Base-by-base conservation (phyloP, 2,797 vertebrate species). In the Clarias pachynema region DNA sequence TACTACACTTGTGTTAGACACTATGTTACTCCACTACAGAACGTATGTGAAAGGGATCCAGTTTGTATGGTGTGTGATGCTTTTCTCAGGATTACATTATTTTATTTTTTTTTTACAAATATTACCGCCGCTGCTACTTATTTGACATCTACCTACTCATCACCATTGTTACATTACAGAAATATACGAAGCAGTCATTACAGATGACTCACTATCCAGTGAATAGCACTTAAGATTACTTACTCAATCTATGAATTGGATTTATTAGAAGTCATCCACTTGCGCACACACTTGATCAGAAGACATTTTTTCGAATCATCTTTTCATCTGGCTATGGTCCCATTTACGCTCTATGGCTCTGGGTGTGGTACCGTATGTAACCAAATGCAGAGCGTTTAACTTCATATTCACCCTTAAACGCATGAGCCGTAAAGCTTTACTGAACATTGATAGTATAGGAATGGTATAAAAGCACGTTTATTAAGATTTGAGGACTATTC, bases 341-440 rank as follows among this genome's bases (percentile, higher is more conserved):
- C 65, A 68, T 86, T 86, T 85, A 74, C 57, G 20, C 29, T 82
- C 66, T 72, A 84, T 85, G 82, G 49, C 69, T 83, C 79, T 88
- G 89, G 89, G 89, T 88, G 89, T 89, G 89, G 89, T 87, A 37
- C 86, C 5, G 24, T 82, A 81, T 60, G 59, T 75, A 83, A 79
- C 81, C 85, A 74, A 85, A 86, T 59, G 31, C 60, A 81, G 34
- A 79, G 69, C 70, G 56, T 86, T 87, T 87, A 88, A 88, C 87
- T 83, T 86, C 84, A 70, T 59, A 34, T 75, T 80, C 49, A 72
- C 81, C 82, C 69, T 66, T 26, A 84, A 81, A 70, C 72, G 69
- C 62, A 81, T 56, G 34, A 80, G 49, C 12, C 4, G 26, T 86
- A 65, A 63, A 79, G 40, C 24, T 29, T 44, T 6, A 31, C 69